Evolutionary conservation across 1,140 invertebrate species (phyloP).

Genomic region (Heterodera carotae): DNA sequence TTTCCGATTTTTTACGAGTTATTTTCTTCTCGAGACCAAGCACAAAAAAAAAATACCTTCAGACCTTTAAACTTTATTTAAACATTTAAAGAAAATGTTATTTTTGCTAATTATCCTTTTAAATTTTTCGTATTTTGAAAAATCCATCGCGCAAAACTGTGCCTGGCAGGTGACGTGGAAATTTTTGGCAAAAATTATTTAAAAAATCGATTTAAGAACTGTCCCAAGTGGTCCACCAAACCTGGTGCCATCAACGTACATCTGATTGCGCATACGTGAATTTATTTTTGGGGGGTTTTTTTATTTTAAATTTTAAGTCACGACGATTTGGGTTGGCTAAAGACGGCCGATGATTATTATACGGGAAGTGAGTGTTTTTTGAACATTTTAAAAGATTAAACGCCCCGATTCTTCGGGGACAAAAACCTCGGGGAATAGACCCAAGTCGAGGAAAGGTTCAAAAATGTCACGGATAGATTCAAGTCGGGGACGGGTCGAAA

Average conservation of each 20-base stretch:
- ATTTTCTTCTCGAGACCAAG: too few species aligned
- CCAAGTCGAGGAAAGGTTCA: too few species aligned
- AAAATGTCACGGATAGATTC: too few species aligned
- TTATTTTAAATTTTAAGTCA: neutral
- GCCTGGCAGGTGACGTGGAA: conserved; percentile 13
- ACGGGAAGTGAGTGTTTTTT: conserved; percentile 71
- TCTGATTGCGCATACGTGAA: conserved; percentile 17
- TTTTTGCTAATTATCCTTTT: conserved; percentile 16
- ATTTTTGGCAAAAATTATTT: neutral
- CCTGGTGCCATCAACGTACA: conserved; percentile 29
- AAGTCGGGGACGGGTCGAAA: too few species aligned
- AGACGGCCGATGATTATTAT: conserved; percentile 80
- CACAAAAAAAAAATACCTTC: too few species aligned
- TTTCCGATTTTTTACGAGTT: too few species aligned
- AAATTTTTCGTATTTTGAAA: neutral
- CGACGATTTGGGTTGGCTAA: conserved; percentile 42
- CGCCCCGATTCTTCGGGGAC: neutral
- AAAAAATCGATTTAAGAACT: conserved; percentile 16
- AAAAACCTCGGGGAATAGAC: too few species aligned
- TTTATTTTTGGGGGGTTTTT: neutral
- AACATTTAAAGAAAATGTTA: too few species aligned
- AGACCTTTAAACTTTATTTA: too few species aligned
- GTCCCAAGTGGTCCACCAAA: conserved; percentile 22
- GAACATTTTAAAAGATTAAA: conserved; percentile 13
- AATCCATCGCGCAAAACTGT: conserved; percentile 15